Conservation (phyloP, 2,797 vertebrate genomes). For the Schizopygopsis pylzovi region DNA sequence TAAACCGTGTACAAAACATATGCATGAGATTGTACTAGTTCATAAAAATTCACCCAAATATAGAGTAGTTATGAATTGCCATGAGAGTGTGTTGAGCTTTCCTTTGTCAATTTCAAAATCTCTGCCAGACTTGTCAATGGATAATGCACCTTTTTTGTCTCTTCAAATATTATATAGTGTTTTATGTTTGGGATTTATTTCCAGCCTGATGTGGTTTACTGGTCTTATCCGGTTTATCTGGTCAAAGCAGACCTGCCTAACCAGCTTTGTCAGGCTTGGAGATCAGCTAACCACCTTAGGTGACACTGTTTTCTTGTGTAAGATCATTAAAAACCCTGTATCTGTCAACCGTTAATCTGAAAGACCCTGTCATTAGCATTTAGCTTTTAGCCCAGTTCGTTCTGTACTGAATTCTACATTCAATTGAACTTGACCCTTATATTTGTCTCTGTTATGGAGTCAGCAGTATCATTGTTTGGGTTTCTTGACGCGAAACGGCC, state of each 20-base stretch:
- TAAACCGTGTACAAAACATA: not conserved
- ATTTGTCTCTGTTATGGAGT: slow-evolving; percentile 16
- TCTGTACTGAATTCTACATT: not conserved
- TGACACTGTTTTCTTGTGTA: not conserved
- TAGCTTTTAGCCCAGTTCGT: not conserved
- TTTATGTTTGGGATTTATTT: not conserved
- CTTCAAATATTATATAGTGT: not conserved
- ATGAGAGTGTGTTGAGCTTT: not conserved
- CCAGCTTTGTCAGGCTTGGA: not conserved
- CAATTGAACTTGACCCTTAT: slow-evolving; percentile 13
- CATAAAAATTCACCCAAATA: not conserved
- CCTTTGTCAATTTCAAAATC: not conserved
- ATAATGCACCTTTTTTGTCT: not conserved
- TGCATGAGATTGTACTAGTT: not conserved
- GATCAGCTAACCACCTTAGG: slow-evolving; percentile 10
- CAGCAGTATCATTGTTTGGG: slow-evolving; percentile 31
- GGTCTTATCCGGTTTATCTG: not conserved
- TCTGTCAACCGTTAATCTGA: not conserved
- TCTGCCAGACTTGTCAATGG: not conserved
- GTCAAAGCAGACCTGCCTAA: slow-evolving; percentile 4
- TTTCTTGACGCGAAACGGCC: slow-evolving; percentile 2
- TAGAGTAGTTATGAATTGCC: not conserved
- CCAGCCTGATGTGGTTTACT: not conserved
- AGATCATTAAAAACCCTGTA: not conserved
- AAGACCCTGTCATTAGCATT: not conserved